These are phyloP conservation scores for Ridgeia piscesae DNA, from an alignment of 1,140 invertebrate genomes.

Conservation along the genomic window DNA sequence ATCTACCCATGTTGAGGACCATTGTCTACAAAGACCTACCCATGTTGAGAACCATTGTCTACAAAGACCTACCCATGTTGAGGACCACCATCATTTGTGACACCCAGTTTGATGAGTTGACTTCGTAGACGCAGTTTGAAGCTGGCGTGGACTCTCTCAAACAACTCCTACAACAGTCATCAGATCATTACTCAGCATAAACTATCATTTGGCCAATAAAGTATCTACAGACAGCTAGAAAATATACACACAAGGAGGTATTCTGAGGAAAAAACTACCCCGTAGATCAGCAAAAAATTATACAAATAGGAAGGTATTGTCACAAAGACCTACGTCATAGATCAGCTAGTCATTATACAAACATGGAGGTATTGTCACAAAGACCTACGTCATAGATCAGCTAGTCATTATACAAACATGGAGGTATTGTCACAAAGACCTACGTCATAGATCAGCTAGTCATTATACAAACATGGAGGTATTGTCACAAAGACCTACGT, in stretches of 20 bases:
- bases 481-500: too few species aligned
- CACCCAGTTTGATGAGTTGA: conserved; percentile 81
- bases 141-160: conserved; percentile 79
- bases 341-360: too few species aligned
- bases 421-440: too few species aligned
- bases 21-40: not conserved
- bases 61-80: conserved; percentile 66
- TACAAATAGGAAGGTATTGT: too few species aligned
- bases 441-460: too few species aligned
- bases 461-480: too few species aligned
- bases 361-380: too few species aligned
- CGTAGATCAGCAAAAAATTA: too few species aligned
- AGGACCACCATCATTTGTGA: conserved; percentile 91
- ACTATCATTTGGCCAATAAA: not conserved
- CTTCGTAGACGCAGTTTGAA: conserved; percentile 85
- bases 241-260: not conserved
- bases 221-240: not conserved
- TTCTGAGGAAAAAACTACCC: too few species aligned
- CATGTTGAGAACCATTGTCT: not conserved
- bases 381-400: too few species aligned
- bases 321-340: too few species aligned
- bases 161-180: conserved; percentile 68
- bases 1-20: not conserved
- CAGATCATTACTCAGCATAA: not conserved
- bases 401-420: too few species aligned